A percentile compares a stretch with the other conserved stretches of the same genome.
These are phyloP conservation scores for Flexamia atlantica DNA, from an alignment of 2,888 invertebrate genomes.

Conservation along the genomic window DNA sequence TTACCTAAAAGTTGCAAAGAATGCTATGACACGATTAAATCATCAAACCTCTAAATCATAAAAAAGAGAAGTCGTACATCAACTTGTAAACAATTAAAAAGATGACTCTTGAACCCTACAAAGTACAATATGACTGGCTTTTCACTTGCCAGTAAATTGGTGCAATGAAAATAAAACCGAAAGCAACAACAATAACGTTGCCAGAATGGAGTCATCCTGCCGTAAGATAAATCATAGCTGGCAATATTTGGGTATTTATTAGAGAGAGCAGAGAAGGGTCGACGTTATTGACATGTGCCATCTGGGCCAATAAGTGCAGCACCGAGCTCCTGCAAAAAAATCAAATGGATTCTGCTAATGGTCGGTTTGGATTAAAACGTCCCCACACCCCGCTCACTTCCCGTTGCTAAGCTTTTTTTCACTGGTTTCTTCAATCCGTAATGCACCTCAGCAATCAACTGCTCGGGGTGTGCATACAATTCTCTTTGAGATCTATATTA, in stretches of 20 bases:
- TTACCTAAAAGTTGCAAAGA: no score
- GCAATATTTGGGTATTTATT: slow-evolving; percentile 59
- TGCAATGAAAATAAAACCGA: slow-evolving; percentile 11
- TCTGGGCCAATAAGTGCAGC: slow-evolving; percentile 40
- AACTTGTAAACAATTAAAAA: no score
- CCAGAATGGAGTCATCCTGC: slow-evolving; percentile 27
- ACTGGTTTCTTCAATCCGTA: slow-evolving; percentile 26
- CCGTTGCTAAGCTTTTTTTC: slow-evolving; percentile 10
- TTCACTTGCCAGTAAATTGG: background rate
- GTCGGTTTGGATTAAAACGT: slow-evolving; percentile 60
- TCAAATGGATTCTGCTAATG: slow-evolving; percentile 62
- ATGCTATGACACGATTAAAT: no score
- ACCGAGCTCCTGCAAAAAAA: slow-evolving; percentile 58
- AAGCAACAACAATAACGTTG: slow-evolving; percentile 33
- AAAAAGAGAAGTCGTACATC: no score
- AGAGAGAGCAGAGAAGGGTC: slow-evolving; percentile 15
- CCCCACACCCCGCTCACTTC: slow-evolving; percentile 22
- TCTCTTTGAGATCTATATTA: no score
- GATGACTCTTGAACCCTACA: no score
- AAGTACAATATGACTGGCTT: no score
- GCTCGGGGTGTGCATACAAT: no score
- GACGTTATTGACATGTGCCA: slow-evolving; percentile 49
- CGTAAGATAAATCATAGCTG: slow-evolving; percentile 42
- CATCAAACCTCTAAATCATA: no score
- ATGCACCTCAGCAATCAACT: slow-evolving; percentile 25